Conservation (phyloP, 1,140 invertebrate genomes). For the Pteromalus puparum region DNA sequence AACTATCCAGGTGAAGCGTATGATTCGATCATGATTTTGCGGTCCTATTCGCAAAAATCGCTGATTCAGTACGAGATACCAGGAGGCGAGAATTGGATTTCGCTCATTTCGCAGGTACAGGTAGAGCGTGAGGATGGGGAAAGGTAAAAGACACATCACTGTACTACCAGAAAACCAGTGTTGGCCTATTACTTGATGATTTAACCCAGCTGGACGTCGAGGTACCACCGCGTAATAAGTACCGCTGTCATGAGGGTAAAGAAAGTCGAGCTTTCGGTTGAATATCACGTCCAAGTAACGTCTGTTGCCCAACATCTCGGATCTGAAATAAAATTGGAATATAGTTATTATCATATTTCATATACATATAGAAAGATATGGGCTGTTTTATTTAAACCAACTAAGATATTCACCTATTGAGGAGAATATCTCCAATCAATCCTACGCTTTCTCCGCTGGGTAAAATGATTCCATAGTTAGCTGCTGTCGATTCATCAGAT, state of each 20-base stretch:
- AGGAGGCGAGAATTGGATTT: background rate
- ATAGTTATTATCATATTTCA: background rate
- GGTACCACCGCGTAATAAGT: slow-evolving; percentile 6
- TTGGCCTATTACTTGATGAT: background rate
- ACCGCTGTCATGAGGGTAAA: background rate
- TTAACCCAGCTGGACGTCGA: background rate
- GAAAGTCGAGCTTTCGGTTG: background rate
- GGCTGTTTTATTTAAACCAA: background rate
- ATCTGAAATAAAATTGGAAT: slow-evolving; percentile 8
- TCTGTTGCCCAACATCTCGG: background rate
- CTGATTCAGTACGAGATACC: slow-evolving; percentile 3
- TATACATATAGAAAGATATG: background rate
- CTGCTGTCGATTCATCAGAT: background rate
- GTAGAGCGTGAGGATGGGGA: background rate
- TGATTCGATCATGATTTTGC: slow-evolving; percentile 5
- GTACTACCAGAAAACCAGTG: background rate
- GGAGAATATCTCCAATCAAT: slow-evolving; percentile 14
- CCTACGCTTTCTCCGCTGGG: background rate
- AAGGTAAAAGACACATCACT: background rate
- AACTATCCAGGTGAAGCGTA: slow-evolving; percentile 15
- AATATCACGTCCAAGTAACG: background rate
- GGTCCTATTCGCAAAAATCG: background rate
- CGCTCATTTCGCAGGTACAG: slow-evolving; percentile 19
- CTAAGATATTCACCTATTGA: slow-evolving; percentile 3
- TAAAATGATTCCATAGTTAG: background rate